Conservation (phyloP, 2,113 vertebrate genomes). For the Rallus limicola region DNA sequence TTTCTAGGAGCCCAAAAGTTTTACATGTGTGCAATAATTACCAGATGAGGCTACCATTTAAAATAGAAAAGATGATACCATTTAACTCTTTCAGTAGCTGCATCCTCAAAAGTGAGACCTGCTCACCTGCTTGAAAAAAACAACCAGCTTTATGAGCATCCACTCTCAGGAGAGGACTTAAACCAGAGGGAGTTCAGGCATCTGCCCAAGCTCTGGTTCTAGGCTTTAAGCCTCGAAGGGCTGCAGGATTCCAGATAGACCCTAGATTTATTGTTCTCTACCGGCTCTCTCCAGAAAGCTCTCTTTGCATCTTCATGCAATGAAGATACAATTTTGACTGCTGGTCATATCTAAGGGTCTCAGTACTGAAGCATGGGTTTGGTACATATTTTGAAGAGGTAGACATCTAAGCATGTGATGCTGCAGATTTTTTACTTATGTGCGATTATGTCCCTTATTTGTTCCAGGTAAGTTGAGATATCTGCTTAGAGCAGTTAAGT, state of each 20-base stretch:
- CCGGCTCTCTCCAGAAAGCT: background rate
- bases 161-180: background rate
- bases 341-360: background rate
- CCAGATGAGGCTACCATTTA: background rate
- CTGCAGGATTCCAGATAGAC: background rate
- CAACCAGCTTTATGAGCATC: background rate
- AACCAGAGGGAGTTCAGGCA: background rate
- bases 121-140: background rate
- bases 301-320: background rate
- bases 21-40: background rate
- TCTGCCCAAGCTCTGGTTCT: background rate
- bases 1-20: background rate
- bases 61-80: background rate
- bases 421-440: background rate
- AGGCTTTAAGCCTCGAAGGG: background rate
- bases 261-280: background rate
- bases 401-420: background rate
- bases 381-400: background rate
- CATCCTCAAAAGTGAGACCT: background rate
- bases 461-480: background rate
- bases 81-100: background rate
- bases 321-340: background rate
- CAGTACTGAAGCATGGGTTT: background rate
- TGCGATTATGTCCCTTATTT: background rate
- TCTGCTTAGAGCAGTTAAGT: background rate